Evolutionary conservation across 2,113 vertebrate species (phyloP), one percentile per base, ranked within the genome.

Genomic region (Oryzias celebensis): DNA sequence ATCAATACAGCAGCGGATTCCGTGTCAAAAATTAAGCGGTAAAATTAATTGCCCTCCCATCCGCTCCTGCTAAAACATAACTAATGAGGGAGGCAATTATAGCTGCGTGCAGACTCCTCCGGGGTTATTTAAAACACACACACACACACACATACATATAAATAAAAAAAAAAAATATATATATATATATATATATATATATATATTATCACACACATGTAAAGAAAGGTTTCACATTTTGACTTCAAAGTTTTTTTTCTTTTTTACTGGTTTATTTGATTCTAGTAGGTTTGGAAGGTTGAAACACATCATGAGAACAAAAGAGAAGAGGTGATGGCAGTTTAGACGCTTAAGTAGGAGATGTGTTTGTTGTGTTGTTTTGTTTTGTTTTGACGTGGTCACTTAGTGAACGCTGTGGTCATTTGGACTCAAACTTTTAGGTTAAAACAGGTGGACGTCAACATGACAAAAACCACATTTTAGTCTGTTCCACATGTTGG

Each of bases 21-120:
- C 17, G 58, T 91, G 89, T 90, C 89, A 87, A 85, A 90, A 91
- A 91, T 91, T 91, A 91, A 91, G 90, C 88, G 86, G 87, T 91
- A 86, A 88, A 91, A 91, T 91, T 88, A 91, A 91, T 91, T 91
- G 88, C 89, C 88, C 88, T 89, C 90, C 90, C 82, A 84, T 88
- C 86, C 87, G 82, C 86, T 88, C 81, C 87, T 86, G 85, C 87
- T 89, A 91, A 91, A 91, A 91, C 87, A 90, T 91, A 91, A 91
- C 90, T 91, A 92, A 92, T 91, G 91, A 91, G 90, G 85, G 88
- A 91, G 88, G 89, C 91, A 91, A 92, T 92, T 92, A 92, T 90
- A 90, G 86, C 85, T 74, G 84, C 86, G 88, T 89, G 85, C 85
- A 86, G 82, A 78, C 85, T 89, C 91, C 90, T 87, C 73, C 44